Evolutionary conservation across 2,888 invertebrate species (phyloP), one percentile per base, ranked within the genome.

Genomic region (Drosophila barbarae): DNA sequence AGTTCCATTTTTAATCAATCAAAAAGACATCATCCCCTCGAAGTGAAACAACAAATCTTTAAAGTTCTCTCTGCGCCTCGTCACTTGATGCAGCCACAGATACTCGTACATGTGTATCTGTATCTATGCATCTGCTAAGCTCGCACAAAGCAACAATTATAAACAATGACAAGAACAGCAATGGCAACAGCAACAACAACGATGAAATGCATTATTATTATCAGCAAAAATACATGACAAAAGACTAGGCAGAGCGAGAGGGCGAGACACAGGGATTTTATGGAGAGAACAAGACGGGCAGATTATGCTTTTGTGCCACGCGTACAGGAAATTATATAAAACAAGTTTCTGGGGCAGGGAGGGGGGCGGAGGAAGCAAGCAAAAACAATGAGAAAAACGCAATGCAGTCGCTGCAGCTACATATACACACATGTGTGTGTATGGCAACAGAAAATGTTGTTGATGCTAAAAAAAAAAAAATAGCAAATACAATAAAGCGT

Each of bases 301-400:
- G 82, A 73, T 76, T 78, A 81, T 78, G 76, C 68, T 67, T 84
- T 81, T 74, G 72, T 84, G 84, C 80, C 82, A 87, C 80, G 80
- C 82, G 75, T 78, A 78, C 82, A 84, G 75, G 76, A 84, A 87
- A 86, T 85, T 82, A 80, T 86, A 82, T 85, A 80, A 81, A 78
- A 78, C 84, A 80, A 83, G 84, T 78, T 77, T 70, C 63, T 73
- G 65, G 65, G 69, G 42, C 46, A 5, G n/a, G 10, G 38, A 15
- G 44, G 28, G 46, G 21, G 28, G 36, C 10, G 32, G 32, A 5
- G 15, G 18, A 39, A 13, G 39, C 34, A 47, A 56, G 68, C 53
- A 81, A 71, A 78, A 84, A 81, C 76, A 76, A 74, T 73, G 69
- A 71, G 65, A 75, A 72, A 69, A 67, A 77, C 71, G 79, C 77